Percentiles rank a stretch among this genome's conserved stretches.
These are phyloP conservation scores for Nothocercus julius DNA, from an alignment of 2,113 vertebrate species.

Conservation along the genomic window DNA sequence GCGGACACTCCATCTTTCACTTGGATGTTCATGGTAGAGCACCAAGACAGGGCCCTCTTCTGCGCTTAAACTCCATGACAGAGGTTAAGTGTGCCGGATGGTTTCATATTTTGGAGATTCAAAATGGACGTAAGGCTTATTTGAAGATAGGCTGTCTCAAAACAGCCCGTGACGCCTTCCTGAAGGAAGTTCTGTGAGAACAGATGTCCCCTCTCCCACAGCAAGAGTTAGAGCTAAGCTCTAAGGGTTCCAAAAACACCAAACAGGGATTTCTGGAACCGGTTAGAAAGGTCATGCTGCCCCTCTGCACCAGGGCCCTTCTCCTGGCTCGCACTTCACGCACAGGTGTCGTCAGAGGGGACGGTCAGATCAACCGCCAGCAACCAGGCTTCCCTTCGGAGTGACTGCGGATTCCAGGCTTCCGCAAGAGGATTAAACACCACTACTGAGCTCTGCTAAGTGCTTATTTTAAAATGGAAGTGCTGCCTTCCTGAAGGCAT, in stretches of 20 bases:
- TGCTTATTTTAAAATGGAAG: neutral
- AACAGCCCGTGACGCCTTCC: no score
- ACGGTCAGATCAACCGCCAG: accelerated
- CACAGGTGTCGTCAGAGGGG: neutral
- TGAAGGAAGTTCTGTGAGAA: neutral
- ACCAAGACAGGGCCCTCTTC: neutral
- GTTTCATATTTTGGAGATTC: neutral
- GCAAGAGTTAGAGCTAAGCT: neutral
- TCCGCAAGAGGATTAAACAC: neutral
- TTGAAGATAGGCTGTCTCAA: neutral
- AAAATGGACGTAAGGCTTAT: neutral
- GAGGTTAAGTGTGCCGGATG: no score
- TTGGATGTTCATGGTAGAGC: neutral
- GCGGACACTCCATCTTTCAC: neutral
- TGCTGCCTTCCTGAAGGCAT: neutral
- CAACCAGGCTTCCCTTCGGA: neutral
- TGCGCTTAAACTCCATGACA: neutral
- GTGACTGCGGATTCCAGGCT: neutral
- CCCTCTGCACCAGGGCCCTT: neutral
- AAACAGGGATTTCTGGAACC: neutral
- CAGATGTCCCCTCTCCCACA: neutral
- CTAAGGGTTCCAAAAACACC: neutral
- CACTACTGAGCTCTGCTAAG: neutral
- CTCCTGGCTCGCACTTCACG: accelerated
- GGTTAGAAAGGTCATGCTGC: neutral